These are phyloP conservation scores for Cromileptes altivelis DNA, from an alignment of 2,113 vertebrate species.

Conservation along the genomic window DNA sequence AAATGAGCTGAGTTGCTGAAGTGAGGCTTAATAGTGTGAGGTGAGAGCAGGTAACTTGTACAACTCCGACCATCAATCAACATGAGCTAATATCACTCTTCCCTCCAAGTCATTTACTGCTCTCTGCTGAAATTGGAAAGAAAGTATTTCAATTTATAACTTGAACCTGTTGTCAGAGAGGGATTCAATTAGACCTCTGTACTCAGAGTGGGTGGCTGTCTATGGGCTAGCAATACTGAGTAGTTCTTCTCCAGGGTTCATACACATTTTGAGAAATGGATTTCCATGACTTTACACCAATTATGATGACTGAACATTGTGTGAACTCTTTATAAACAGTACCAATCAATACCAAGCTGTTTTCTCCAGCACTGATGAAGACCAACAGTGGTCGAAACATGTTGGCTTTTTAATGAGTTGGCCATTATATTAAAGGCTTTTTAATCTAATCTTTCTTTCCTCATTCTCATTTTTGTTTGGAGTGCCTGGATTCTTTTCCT, in stretches of 20 bases:
- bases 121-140: not conserved
- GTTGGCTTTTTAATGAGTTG: too few species aligned
- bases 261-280: not conserved
- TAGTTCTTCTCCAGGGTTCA: not conserved
- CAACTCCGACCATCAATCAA: not conserved
- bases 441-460: too few species aligned
- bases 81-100: not conserved
- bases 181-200: not conserved
- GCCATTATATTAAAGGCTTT: too few species aligned
- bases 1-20: too few species aligned
- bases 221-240: too few species aligned
- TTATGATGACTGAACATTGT: not conserved
- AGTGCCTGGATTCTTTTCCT: too few species aligned
- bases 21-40: not conserved
- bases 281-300: not conserved
- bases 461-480: too few species aligned
- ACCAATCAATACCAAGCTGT: too few species aligned
- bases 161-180: not conserved
- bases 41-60: constrained; percentile 1
- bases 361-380: too few species aligned
- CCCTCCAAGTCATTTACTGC: not conserved
- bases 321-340: not conserved
- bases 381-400: too few species aligned
- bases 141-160: not conserved
- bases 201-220: too few species aligned